A percentile compares a stretch with the other conserved stretches of the same genome.
phyloP scores from a whole-genome alignment of 2,888 invertebrate genomes.

The Apamea anceps region DNA sequence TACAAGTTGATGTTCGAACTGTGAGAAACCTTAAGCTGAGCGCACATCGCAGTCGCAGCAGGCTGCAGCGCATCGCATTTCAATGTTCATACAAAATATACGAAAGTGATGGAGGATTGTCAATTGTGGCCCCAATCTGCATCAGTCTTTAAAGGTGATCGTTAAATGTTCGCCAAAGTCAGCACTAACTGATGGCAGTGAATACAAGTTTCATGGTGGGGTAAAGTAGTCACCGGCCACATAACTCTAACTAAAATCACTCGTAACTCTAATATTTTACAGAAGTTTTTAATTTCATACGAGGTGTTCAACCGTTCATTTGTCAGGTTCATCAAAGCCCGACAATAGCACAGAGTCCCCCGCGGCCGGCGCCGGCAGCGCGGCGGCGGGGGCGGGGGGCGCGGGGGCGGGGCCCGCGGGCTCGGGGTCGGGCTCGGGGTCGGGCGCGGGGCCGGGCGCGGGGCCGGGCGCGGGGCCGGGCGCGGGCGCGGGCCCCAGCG shows the following conservation, averaged over 20 bases:
- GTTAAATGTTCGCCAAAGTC: background rate
- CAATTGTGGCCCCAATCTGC: background rate
- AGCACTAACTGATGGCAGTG: background rate
- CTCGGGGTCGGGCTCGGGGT: conserved; percentile 90
- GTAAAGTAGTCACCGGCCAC: background rate
- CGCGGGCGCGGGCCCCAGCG: conserved; percentile 74
- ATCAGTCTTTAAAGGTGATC: background rate
- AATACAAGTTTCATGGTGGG: background rate
- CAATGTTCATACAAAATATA: background rate
- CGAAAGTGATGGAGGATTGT: background rate
- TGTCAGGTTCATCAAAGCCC: conserved; percentile 19
- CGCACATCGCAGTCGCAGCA: background rate
- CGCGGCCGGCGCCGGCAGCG: conserved; percentile 11
- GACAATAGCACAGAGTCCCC: conserved; percentile 24
- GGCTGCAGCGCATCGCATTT: background rate
- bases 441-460: conserved; percentile 92
- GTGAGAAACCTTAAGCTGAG: conserved; percentile 1
- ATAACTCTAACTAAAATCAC: too few relatives aligned
- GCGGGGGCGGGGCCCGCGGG: conserved; percentile 73
- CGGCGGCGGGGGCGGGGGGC: background rate
- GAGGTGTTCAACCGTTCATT: background rate
- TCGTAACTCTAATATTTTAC: background rate
- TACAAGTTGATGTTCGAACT: background rate
- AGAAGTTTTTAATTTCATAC: background rate
- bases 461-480: background rate